A percentile compares a stretch with the other conserved stretches of the same genome.
phyloP scores from a whole-genome alignment of 2,113 vertebrate species.

The Calyptomena viridis region DNA sequence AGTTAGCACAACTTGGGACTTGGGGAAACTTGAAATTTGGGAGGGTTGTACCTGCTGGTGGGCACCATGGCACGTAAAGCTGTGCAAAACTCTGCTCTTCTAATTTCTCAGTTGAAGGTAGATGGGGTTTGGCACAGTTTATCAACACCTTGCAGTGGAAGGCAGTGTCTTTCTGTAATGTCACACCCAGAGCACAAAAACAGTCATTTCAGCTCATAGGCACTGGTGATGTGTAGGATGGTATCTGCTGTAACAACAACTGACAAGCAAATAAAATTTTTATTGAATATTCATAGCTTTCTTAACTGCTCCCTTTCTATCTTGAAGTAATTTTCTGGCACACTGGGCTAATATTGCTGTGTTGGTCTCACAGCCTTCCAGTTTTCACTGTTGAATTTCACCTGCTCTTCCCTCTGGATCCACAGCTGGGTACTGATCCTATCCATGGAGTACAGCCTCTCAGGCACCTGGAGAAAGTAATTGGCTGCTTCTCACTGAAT shows the following conservation, averaged over 20 bases:
- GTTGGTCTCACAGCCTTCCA: not conserved
- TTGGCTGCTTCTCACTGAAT: not conserved
- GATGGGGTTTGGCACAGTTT: not conserved
- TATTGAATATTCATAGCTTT: not conserved
- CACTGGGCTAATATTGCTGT: not conserved
- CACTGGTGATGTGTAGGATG: accelerated
- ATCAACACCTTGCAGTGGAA: not conserved
- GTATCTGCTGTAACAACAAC: not conserved
- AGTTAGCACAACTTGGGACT: not conserved
- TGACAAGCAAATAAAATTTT: not conserved
- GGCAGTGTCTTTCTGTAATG: accelerated
- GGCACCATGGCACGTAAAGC: not conserved
- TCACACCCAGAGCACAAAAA: not conserved
- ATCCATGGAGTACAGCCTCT: no score
- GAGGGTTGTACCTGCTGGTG: not conserved
- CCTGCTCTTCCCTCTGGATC: not conserved
- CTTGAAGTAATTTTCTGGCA: not conserved
- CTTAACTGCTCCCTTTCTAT: not conserved
- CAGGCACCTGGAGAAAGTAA: not conserved
- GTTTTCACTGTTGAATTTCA: not conserved
- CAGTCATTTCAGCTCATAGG: not conserved
- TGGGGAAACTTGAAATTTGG: not conserved
- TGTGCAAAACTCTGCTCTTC: not conserved
- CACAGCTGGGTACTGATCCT: not conserved
- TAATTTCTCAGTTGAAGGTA: not conserved